Base-by-base conservation (phyloP, 2,113 vertebrate species). In the Otus sunia region DNA sequence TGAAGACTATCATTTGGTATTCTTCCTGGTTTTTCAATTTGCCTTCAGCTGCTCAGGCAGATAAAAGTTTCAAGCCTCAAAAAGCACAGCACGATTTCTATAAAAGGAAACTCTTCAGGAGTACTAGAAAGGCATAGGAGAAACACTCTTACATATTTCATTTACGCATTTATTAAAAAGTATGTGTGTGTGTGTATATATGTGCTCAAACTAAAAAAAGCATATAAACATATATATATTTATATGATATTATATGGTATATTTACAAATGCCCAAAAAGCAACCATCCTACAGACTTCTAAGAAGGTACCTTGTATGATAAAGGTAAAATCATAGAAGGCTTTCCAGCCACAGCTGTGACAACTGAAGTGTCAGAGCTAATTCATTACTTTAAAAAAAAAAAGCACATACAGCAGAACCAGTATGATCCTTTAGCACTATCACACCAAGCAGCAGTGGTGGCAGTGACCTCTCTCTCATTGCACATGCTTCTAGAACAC, bases 1-100 rank as follows among this genome's bases (percentile, higher is more conserved):
- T 10, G 36, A 74, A 86, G 64, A 56, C 53, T 84, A 4, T 16
- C 37, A 75, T 30, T 88, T 0, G 0, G 29, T 83, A 26, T 82
- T 93, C 81, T 94, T 90, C 88, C 92, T 90, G 71, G 32, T 91
- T 95, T 90, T 87, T 84, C 64, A 75, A 21, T 67, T 59, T 92
- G 85, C 81, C 78, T 88, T 95, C 58, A 92, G 81, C 78, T 76
- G 43, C 30, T 87, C 45, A 78, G 43, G 72, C 76, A 94, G 25
- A 74, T 37, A 69, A 85, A 88, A 62, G 71, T 75, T 89, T 83
- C n/a, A 72, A 82, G 34, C 13, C 52, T 84, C 63, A 88, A 87
- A 90, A 89, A 81, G n/a, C 53, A 56, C 15, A 82, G 29, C 15
- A 45, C 0, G 0, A 50, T 62, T 91, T 92, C 79, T 67, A 72